Conservation (phyloP, 2,797 vertebrate genomes). For the Antennarius maculatus region DNA sequence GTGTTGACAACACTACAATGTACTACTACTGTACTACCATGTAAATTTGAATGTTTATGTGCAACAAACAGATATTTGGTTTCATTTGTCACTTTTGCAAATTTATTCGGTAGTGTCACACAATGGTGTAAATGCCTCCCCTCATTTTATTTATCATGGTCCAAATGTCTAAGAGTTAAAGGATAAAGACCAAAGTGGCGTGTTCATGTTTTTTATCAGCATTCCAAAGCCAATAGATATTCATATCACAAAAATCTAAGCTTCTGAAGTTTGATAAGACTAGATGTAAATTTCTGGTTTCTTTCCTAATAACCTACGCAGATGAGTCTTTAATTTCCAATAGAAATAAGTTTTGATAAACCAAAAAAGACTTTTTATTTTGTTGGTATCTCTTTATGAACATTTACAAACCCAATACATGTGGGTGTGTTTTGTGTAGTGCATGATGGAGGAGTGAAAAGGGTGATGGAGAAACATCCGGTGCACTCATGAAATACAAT, state of each 20-base stretch:
- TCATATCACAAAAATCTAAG: no score
- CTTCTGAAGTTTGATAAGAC: no score
- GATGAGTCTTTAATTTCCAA: not conserved
- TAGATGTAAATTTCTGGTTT: no score
- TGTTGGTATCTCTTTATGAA: not conserved
- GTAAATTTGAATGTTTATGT: not conserved
- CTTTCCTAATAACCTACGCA: no score
- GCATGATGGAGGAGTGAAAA: constrained; percentile 28
- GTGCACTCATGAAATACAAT: constrained; percentile 69
- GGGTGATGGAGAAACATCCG: constrained; percentile 50
- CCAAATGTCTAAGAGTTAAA: no score
- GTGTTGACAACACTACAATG: no score
- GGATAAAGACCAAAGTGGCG: not conserved
- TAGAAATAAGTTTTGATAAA: not conserved
- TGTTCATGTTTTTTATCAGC: not conserved
- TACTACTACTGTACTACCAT: not conserved
- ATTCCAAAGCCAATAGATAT: not conserved
- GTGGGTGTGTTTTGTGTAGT: constrained; percentile 10
- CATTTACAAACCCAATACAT: not conserved
- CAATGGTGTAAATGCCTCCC: not conserved
- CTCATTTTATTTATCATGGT: not conserved
- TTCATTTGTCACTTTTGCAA: not conserved
- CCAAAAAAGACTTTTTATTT: not conserved
- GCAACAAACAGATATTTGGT: not conserved
- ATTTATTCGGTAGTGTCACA: not conserved